Evolutionary conservation across 2,797 vertebrate genomes (phyloP), one percentile per base, ranked within the genome.

Genomic region (Toxotes lorentzi): DNA sequence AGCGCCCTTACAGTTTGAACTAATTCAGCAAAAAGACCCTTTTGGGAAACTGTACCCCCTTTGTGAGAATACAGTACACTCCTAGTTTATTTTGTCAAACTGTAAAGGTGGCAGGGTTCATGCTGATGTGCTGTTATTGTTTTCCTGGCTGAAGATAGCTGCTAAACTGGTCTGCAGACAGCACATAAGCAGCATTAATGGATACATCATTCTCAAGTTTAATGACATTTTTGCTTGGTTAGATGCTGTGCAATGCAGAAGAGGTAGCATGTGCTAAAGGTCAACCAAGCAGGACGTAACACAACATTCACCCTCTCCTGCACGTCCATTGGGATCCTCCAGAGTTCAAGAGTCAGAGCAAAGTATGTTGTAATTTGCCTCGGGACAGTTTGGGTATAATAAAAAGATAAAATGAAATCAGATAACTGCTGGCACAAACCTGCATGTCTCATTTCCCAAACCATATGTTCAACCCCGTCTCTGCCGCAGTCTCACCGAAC

Each of bases 401-500:
- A 45, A 73, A 79, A 86, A 70, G 45, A 73, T 47, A 41, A 67
- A 77, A 80, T 60, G 14, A 71, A 83, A 80, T 79, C 57, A 57
- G 59, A 78, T 69, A 74, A 70, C 61, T 62, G 40, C 77, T 79
- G 77, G 65, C 62, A 78, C 17, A 50, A 61, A 70, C 76, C 56
- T 47, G 32, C 48, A 68, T 0, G 9, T 72, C 69, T 89, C 61
- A 62, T 84, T 78, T 78, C 48, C 34, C 50, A 76, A 82, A 54
- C 70, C 78, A 82, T 21, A 73, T 72, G 77, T 70, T 76, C 61
- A 41, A 47, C 51, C 45, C 45, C 7, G 3, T 72, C 58, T 67
- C 24, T 47, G 78, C 6, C 73, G 65, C 81, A 43, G 51, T 69
- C 61, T 82, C 76, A 73, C 69, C 62, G 3, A 78, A 73, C 66